Percentiles rank a stretch among this genome's conserved stretches.
Conservation (phyloP, 1,140 invertebrate genomes). For the Akabosia matsudoensis region DNA sequence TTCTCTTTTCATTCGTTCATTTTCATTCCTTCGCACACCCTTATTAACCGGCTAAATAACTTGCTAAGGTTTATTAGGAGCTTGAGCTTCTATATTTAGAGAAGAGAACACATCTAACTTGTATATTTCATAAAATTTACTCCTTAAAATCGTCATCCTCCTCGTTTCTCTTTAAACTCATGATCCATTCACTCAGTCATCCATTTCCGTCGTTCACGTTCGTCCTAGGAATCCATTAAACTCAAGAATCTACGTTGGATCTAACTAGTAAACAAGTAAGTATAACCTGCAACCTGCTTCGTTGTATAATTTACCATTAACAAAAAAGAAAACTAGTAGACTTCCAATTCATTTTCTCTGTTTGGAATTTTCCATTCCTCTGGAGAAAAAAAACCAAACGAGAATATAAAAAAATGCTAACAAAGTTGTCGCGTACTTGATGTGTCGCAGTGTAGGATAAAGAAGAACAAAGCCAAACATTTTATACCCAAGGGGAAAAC, state of each 20-base stretch:
- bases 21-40: background rate
- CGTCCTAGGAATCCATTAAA: background rate
- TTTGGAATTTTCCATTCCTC: background rate
- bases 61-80: too few relatives aligned
- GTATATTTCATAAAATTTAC: background rate
- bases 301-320: background rate
- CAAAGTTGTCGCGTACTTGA: background rate
- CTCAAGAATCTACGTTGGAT: background rate
- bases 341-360: background rate
- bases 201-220: background rate
- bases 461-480: background rate
- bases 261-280: background rate
- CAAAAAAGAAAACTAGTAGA: background rate
- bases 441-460: background rate
- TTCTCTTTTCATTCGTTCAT: background rate
- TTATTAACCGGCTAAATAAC: background rate
- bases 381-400: background rate
- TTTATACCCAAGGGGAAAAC: background rate
- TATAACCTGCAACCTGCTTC: background rate
- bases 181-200: background rate
- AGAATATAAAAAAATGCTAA: background rate
- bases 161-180: background rate
- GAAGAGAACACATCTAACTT: background rate
- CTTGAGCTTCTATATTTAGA: background rate
- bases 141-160: background rate